Evolutionary conservation across 2,888 invertebrate species (phyloP).

Genomic region (Quadriops clusia): DNA sequence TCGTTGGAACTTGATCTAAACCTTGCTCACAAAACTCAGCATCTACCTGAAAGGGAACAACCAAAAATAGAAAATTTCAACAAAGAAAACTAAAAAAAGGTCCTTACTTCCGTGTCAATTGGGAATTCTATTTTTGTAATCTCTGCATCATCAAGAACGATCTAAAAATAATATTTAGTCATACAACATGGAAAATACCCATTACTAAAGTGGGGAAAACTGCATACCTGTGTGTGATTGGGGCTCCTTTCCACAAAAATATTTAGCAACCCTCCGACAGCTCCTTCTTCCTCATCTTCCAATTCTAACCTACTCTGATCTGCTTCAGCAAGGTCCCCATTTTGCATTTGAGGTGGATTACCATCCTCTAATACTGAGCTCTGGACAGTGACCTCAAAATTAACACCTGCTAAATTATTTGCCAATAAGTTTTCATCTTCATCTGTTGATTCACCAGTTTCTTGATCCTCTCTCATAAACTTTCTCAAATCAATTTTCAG

Average conservation of each 20-base stretch:
- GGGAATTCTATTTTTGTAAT: conserved; percentile 23
- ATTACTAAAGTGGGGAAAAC: conserved; percentile 8
- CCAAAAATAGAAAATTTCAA: conserved; percentile 7
- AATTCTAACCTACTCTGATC: conserved; percentile 55
- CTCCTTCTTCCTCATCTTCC: conserved; percentile 30
- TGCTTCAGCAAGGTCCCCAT: conserved; percentile 70
- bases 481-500: conserved; percentile 29
- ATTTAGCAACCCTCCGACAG: conserved; percentile 32
- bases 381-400: too few species aligned
- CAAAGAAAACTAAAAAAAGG: conserved; percentile 2
- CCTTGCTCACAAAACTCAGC: conserved; percentile 45
- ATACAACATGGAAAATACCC: too few species aligned
- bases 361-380: too few species aligned
- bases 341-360: conserved; percentile 39
- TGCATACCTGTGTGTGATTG: conserved; percentile 15
- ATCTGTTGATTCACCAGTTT: too few species aligned
- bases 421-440: too few species aligned
- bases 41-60: conserved; percentile 42
- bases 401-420: too few species aligned
- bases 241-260: conserved; percentile 11
- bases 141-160: conserved; percentile 20
- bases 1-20: conserved; percentile 53
- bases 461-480: conserved; percentile 28
- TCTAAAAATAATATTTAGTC: conserved; percentile 20
- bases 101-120: conserved; percentile 24